These are phyloP conservation scores for Butorides virescens DNA, from an alignment of 2,113 vertebrate species.

Conservation along the genomic window DNA sequence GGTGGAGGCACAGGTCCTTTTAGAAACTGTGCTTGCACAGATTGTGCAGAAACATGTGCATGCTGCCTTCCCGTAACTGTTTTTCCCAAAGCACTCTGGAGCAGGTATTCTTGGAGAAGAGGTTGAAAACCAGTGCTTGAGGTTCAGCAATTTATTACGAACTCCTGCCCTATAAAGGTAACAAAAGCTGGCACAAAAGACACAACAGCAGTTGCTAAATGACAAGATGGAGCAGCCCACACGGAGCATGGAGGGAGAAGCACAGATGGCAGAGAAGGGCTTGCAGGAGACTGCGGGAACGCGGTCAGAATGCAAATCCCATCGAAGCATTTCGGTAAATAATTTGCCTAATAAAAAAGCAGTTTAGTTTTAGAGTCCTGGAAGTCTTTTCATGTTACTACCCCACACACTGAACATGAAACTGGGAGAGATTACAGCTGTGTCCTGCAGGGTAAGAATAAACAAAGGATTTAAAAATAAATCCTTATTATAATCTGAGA, in stretches of 20 bases:
- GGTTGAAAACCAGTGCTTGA: not conserved
- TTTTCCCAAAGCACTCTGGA: not conserved
- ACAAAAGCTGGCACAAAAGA: constrained; percentile 43
- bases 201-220: constrained; percentile 38
- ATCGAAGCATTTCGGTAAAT: not conserved
- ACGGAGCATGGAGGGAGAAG: constrained; percentile 6
- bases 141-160: not conserved
- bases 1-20: not conserved
- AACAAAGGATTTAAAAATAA: not conserved
- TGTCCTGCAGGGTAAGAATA: not conserved
- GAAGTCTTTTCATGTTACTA: not conserved
- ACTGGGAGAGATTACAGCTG: not conserved
- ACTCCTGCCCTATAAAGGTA: not conserved
- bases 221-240: constrained; percentile 50
- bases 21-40: not conserved
- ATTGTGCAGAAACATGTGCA: not conserved
- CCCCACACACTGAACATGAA: accelerated
- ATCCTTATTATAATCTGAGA: not conserved
- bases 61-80: not conserved
- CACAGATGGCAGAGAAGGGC: constrained; percentile 56
- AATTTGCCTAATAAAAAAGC: not conserved
- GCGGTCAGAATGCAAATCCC: constrained; percentile 28
- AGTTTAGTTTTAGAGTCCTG: not conserved
- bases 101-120: not conserved
- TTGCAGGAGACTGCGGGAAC: constrained; percentile 19